Evolutionary conservation across 2,888 invertebrate genomes (phyloP).

Genomic region (Emesis furor): DNA sequence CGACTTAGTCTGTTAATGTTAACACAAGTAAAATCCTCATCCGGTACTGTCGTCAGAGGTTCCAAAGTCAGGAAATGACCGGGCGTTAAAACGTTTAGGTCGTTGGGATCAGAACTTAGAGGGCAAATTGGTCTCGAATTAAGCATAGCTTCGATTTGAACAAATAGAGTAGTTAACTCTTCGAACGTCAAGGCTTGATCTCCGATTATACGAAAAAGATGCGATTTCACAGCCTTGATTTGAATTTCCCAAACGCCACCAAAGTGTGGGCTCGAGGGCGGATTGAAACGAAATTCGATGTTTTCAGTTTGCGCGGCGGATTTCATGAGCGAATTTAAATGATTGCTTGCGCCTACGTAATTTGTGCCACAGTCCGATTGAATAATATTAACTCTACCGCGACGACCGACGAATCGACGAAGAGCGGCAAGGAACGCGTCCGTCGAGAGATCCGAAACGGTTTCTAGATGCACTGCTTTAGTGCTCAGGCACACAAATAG

Average conservation of each 20-base stretch:
- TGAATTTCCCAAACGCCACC: constrained; percentile 55
- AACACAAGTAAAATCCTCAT: background rate
- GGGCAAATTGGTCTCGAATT: constrained; percentile 26
- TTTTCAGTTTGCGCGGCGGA: constrained; percentile 27
- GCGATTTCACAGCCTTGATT: constrained; percentile 46
- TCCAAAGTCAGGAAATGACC: background rate
- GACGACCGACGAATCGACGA: constrained; percentile 25
- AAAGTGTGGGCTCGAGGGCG: constrained; percentile 36
- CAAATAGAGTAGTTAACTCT: constrained; percentile 41
- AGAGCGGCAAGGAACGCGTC: constrained; percentile 35
- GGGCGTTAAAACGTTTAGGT: constrained; percentile 25
- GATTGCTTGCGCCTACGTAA: constrained; percentile 42
- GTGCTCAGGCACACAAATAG: constrained; percentile 17
- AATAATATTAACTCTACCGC: constrained; percentile 31
- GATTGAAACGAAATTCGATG: constrained; percentile 42
- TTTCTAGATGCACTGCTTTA: constrained; percentile 38
- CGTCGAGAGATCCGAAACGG: constrained; percentile 32
- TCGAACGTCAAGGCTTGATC: constrained; percentile 47
- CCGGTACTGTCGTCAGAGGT: background rate
- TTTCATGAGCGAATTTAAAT: constrained; percentile 18
- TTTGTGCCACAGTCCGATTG: constrained; percentile 48
- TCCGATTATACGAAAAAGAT: constrained; percentile 42
- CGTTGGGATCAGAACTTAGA: constrained; percentile 22
- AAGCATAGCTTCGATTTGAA: background rate
- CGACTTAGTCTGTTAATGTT: background rate